Evolutionary conservation across 2,888 invertebrate genomes (phyloP).

Genomic region (Lysandra coridon): DNA sequence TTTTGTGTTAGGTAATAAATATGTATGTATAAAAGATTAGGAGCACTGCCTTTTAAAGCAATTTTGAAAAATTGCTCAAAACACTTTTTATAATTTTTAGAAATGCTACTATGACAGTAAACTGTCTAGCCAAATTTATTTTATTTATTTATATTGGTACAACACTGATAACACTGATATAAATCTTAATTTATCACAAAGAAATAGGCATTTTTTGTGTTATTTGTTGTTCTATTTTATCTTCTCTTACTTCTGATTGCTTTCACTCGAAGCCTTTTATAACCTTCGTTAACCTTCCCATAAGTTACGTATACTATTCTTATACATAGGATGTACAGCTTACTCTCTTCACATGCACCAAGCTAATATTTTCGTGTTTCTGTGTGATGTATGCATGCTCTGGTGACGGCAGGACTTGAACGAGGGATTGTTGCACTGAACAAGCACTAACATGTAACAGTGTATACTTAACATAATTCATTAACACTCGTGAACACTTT

Average conservation of each 20-base stretch:
- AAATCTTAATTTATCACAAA: slow-evolving; percentile 1
- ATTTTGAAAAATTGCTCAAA: slow-evolving; percentile 27
- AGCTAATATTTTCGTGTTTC: slow-evolving; percentile 67
- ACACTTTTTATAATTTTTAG: background rate
- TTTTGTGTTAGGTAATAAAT: slow-evolving; percentile 39
- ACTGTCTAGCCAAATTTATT: background rate
- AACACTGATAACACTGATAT: background rate
- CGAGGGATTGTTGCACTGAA: slow-evolving; percentile 75
- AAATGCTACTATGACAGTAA: slow-evolving; percentile 5
- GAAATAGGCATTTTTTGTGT: background rate
- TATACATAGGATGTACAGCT: slow-evolving; percentile 33
- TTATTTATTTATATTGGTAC: background rate
- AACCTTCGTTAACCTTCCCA: background rate
- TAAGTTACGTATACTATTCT: background rate
- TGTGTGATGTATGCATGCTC: slow-evolving; percentile 73
- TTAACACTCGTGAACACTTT: slow-evolving; percentile 39
- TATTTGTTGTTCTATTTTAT: background rate
- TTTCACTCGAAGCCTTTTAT: background rate
- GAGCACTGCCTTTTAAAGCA: slow-evolving; percentile 56
- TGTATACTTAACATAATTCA: slow-evolving; percentile 34
- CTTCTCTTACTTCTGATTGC: background rate
- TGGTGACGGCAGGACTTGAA: slow-evolving; percentile 75
- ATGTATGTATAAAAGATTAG: slow-evolving; percentile 49
- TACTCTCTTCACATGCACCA: slow-evolving; percentile 51
- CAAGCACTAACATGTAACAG: slow-evolving; percentile 37